Conservation (phyloP, 2,888 invertebrate species). For the Nebria brevicollis region DNA sequence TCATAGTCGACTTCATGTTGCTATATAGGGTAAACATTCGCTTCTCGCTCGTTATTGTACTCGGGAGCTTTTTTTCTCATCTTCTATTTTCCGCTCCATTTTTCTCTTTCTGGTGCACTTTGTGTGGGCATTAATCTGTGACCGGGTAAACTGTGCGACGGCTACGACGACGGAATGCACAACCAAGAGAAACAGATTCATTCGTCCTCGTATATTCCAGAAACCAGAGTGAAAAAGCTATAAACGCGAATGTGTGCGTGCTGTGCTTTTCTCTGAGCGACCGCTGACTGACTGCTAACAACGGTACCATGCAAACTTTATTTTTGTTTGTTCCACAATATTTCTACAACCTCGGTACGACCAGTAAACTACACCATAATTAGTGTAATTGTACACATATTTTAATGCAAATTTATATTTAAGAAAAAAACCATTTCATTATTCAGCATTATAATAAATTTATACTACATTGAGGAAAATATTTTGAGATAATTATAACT, state of each 20-base stretch:
- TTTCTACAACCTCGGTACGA: too few relatives aligned
- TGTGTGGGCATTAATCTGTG: slow-evolving; percentile 50
- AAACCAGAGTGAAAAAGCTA: background rate
- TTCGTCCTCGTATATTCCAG: slow-evolving; percentile 23
- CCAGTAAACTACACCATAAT: too few relatives aligned
- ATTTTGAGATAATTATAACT: too few relatives aligned
- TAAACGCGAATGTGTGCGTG: background rate
- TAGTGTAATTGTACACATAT: too few relatives aligned
- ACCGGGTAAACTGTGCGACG: slow-evolving; percentile 41
- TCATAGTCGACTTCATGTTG: background rate
- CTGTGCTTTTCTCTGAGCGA: background rate
- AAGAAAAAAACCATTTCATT: too few relatives aligned
- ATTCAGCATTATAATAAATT: too few relatives aligned
- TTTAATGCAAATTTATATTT: too few relatives aligned
- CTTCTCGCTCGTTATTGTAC: slow-evolving; percentile 44
- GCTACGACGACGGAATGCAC: slow-evolving; percentile 20
- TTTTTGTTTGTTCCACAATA: background rate
- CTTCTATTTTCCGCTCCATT: slow-evolving; percentile 50
- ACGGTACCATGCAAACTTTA: background rate
- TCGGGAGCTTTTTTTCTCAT: slow-evolving; percentile 47
- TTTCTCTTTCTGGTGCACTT: slow-evolving; percentile 50
- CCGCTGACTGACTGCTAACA: background rate
- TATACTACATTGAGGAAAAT: too few relatives aligned
- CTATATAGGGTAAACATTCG: slow-evolving; percentile 43
- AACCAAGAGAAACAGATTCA: slow-evolving; percentile 26